Conservation (phyloP, 2,888 invertebrate genomes). For the Rhorus exstirpatorius region DNA sequence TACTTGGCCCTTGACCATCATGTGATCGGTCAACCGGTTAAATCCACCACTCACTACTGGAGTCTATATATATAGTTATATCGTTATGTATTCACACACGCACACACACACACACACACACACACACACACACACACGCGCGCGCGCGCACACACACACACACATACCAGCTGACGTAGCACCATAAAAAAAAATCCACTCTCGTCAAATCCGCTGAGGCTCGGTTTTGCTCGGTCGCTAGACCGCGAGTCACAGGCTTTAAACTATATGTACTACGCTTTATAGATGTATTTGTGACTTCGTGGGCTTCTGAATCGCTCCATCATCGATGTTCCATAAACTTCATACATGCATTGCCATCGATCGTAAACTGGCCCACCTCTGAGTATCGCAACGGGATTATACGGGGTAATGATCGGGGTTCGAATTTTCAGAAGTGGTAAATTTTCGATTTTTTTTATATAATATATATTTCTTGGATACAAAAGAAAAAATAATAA, state of each 20-base stretch:
- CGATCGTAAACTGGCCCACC: slow-evolving; percentile 37
- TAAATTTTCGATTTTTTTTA: slow-evolving; percentile 41
- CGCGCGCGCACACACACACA: no score
- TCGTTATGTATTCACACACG: background rate
- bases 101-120: slow-evolving; percentile 1
- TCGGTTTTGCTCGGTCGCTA: background rate
- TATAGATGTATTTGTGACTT: background rate
- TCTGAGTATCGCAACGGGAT: slow-evolving; percentile 18
- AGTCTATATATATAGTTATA: slow-evolving; percentile 26
- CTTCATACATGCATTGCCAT: background rate
- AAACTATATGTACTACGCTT: background rate
- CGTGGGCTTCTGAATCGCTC: slow-evolving; percentile 12
- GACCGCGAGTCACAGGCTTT: background rate
- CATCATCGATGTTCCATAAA: slow-evolving; percentile 24
- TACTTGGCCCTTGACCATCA: slow-evolving; percentile 68
- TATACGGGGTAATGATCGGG: slow-evolving; percentile 21
- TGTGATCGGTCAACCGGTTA: slow-evolving; percentile 63
- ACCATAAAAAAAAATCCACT: background rate
- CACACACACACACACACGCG: no score
- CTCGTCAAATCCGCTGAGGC: slow-evolving; percentile 1
- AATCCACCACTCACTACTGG: slow-evolving; percentile 56
- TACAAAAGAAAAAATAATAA: slow-evolving; percentile 20
- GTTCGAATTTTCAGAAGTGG: slow-evolving; percentile 30
- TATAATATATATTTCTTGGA: slow-evolving; percentile 8
- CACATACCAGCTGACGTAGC: no score